Conservation (phyloP, 2,888 invertebrate species). For the Sphaerophoria rueppellii region DNA sequence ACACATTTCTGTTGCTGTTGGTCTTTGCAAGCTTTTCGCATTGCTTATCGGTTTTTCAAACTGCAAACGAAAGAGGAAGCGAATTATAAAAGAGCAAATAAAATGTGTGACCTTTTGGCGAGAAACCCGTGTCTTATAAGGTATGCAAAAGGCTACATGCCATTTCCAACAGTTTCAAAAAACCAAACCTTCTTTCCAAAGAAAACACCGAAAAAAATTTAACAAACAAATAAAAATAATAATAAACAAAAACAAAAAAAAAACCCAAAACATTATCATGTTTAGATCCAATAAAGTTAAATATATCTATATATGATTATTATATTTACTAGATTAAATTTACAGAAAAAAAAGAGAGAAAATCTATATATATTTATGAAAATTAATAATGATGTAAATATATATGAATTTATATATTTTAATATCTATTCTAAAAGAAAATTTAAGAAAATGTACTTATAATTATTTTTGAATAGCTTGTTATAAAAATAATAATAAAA, state of each 20-base stretch:
- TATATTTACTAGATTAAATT: constrained; percentile 60
- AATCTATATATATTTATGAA: constrained; percentile 46
- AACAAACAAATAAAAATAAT: background rate
- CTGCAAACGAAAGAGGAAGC: constrained; percentile 4
- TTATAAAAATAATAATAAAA: constrained; percentile 24
- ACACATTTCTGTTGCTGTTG: constrained; percentile 64
- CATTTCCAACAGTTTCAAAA: background rate
- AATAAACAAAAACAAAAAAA: constrained; percentile 58
- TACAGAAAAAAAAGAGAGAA: constrained; percentile 36
- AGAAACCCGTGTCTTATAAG: too few relatives aligned
- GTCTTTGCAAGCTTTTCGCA: constrained; percentile 63
- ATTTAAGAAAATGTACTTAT: constrained; percentile 7
- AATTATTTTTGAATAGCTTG: constrained; percentile 38
- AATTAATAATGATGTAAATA: constrained; percentile 55
- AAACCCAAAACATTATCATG: constrained; percentile 46
- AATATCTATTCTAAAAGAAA: constrained; percentile 38
- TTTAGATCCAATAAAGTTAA: constrained; percentile 45
- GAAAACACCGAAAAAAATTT: background rate
- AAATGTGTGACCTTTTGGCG: too few relatives aligned
- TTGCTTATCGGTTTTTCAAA: constrained; percentile 42
- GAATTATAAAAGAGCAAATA: constrained; percentile 12
- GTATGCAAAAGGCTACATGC: too few relatives aligned
- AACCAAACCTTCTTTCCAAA: background rate
- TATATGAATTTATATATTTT: constrained; percentile 62
- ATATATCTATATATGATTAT: constrained; percentile 41